These are phyloP conservation scores for Notodonta dromedarius DNA, from an alignment of 2,888 invertebrate species.

Conservation along the genomic window DNA sequence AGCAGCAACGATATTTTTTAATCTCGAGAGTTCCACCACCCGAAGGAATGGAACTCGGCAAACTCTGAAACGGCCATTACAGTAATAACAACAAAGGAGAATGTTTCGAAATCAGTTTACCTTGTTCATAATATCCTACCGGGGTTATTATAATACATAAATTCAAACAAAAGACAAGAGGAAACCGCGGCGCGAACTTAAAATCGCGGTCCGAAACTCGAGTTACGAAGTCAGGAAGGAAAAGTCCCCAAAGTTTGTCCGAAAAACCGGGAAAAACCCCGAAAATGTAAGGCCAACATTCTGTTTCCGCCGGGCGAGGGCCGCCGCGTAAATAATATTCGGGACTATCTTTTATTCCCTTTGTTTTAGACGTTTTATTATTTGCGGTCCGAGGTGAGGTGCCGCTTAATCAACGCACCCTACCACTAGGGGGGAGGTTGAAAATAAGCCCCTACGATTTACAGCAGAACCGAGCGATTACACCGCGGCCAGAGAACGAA, in stretches of 20 bases:
- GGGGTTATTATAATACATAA: slow-evolving; percentile 66
- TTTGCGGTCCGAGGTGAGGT: slow-evolving; percentile 59
- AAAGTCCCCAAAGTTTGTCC: slow-evolving; percentile 67
- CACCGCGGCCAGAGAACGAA: slow-evolving; percentile 32
- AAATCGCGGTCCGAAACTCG: slow-evolving; percentile 66
- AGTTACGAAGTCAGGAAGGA: slow-evolving; percentile 76
- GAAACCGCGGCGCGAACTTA: slow-evolving; percentile 65
- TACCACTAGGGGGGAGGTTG: slow-evolving; percentile 17
- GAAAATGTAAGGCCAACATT: slow-evolving; percentile 71
- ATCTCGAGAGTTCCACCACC: slow-evolving; percentile 33
- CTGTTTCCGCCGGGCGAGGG: slow-evolving; percentile 68
- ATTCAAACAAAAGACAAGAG: slow-evolving; percentile 68
- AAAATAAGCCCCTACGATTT: slow-evolving; percentile 44
- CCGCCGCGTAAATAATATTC: slow-evolving; percentile 75
- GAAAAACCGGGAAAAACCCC: slow-evolving; percentile 70
- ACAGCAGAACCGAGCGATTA: slow-evolving; percentile 44
- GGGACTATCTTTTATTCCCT: slow-evolving; percentile 71
- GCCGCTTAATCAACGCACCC: slow-evolving; percentile 38
- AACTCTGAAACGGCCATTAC: slow-evolving; percentile 36
- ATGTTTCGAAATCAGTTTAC: slow-evolving; percentile 57
- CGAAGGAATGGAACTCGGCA: slow-evolving; percentile 28
- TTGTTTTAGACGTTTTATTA: slow-evolving; percentile 77
- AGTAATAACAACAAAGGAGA: slow-evolving; percentile 45
- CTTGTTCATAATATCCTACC: slow-evolving; percentile 61
- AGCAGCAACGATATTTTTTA: slow-evolving; percentile 31